phyloP scores from a whole-genome alignment of 2,113 vertebrate genomes.

The Passer montanus region DNA sequence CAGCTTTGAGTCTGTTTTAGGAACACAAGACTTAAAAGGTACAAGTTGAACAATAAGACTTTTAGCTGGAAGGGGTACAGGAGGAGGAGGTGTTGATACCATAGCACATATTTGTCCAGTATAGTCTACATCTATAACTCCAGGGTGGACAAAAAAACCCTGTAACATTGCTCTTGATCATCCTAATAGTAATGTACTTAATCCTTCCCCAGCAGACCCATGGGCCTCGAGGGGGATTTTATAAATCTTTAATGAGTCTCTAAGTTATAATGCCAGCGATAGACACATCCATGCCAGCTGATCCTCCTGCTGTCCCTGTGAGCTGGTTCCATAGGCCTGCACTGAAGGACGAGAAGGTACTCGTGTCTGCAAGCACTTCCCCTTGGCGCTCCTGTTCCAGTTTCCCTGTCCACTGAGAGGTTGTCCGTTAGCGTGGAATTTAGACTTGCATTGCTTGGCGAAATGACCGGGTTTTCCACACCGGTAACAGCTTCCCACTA shows the following conservation, averaged over 20 bases:
- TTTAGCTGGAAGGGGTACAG: background rate
- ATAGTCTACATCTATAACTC: background rate
- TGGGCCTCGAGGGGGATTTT: background rate
- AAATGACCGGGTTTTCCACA: background rate
- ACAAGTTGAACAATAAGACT: background rate
- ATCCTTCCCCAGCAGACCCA: background rate
- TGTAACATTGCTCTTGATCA: background rate
- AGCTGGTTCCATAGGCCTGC: background rate
- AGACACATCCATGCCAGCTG: background rate
- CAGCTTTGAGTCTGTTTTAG: background rate
- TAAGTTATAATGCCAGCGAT: background rate
- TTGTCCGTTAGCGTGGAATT: background rate
- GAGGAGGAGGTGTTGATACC: background rate
- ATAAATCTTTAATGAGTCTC: background rate
- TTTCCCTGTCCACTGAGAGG: background rate
- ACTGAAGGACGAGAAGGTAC: background rate
- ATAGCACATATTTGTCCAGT: background rate
- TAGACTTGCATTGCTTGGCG: background rate
- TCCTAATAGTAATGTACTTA: background rate
- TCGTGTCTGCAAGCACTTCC: too few species aligned
- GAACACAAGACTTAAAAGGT: background rate
- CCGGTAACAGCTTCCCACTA: background rate
- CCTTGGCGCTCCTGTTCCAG: background rate
- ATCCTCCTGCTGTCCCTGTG: background rate
- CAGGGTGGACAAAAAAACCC: background rate